Base-by-base conservation (phyloP, 2,888 invertebrate species). In the Chirona hameri region DNA sequence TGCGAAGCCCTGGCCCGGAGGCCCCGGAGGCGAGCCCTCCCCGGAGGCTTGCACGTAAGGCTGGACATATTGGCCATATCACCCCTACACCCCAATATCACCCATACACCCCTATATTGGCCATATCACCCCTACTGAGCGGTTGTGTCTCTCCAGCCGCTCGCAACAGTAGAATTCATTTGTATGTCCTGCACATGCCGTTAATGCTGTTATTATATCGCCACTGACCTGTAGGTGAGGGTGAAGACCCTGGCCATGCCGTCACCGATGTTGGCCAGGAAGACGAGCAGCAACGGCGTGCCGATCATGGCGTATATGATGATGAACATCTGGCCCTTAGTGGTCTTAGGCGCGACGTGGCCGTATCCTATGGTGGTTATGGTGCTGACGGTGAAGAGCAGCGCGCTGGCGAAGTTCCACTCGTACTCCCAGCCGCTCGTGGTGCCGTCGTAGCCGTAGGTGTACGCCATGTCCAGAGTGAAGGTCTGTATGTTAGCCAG, bases 301-400 rank as follows among this genome's bases (percentile, higher is more conserved):
- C 86, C 86, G 21, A 86, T 80, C 27, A 86, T 81, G 39, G 85
- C 83, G 83, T 86, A 86, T 27, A 85, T 46, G 82, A 86, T 85
- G 82, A 83, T 82, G 79, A 86, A 82, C 9, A 85, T 65, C 82
- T 85, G 84, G n/a, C 86, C 86, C 9, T 3, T 81, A 39, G 82
- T 15, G 24, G 87, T 87, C 52, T 85, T 84, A 1, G 87, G 87
- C 0, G 86, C 81, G 55, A 87, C 85, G 82, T 87, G 86, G 1
- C 87, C 87, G 81, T 87, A 87, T 21, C 84, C 84, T 65, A 87
- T 87, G 39, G 86, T 86, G 12, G 86, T 86, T 46, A 86, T 86
- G 60, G 86, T 86, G 80, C 86, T 86, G 65, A 87, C 85, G 21
- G 86, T 84, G 83, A 86, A 87, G 27, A 87, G 85, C 15, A 87